Evolutionary conservation across 92 coral and sea anemone species (phyloP).

Genomic region (Zoanthus gigantus): DNA sequence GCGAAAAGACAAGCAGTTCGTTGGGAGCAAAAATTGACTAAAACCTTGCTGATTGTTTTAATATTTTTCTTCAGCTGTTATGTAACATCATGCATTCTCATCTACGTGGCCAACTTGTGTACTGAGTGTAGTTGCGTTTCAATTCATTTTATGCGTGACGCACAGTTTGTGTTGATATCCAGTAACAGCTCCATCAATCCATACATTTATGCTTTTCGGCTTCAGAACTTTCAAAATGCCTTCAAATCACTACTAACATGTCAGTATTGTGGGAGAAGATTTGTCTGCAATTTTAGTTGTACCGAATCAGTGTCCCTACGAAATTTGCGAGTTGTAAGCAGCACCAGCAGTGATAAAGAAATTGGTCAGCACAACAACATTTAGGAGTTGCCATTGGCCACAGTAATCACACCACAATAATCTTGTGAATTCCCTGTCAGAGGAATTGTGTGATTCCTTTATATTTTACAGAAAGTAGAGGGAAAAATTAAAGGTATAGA

Average conservation of each 20-base stretch:
- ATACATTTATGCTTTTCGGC: constrained; percentile 90
- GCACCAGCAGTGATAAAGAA: constrained; percentile 4
- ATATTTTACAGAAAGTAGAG: no score
- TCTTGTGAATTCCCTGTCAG: no score
- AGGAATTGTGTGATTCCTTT: no score
- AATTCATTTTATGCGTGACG: constrained; percentile 90
- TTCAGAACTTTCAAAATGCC: constrained; percentile 85
- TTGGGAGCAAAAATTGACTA: constrained; percentile 88
- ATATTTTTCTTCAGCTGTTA: constrained; percentile 78
- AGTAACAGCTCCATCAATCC: constrained; percentile 90
- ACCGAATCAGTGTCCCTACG: constrained; percentile 22
- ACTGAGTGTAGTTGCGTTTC: constrained; percentile 77
- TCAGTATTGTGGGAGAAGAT: background rate
- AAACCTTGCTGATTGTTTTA: constrained; percentile 79
- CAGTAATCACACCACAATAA: no score
- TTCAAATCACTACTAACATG: constrained; percentile 64
- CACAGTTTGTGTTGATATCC: constrained; percentile 78
- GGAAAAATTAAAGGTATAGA: no score
- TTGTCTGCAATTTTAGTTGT: background rate
- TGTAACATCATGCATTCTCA: constrained; percentile 80
- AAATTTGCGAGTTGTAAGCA: constrained; percentile 4
- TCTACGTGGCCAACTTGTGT: constrained; percentile 90
- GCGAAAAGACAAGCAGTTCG: constrained; percentile 77
- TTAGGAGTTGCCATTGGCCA: no score
- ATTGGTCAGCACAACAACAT: background rate